phyloP scores from a whole-genome alignment of 2,113 vertebrate genomes.

The Laticauda laticaudata region DNA sequence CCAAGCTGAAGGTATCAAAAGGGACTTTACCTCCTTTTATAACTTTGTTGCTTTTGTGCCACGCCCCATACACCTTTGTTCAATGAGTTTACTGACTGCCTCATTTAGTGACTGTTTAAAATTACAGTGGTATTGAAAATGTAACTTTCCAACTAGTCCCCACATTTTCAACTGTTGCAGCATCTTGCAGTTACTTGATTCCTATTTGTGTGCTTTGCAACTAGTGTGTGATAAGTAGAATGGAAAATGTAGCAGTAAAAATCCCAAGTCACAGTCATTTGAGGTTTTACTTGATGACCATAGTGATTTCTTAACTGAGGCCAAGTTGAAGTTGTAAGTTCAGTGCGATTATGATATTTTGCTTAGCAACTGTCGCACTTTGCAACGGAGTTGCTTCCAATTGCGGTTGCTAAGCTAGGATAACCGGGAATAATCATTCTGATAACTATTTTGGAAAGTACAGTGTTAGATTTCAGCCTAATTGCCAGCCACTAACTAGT shows the following conservation, averaged over 20 bases:
- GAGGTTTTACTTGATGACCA: not conserved
- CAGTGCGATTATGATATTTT: not conserved
- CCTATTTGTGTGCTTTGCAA: not conserved
- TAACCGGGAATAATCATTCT: not conserved
- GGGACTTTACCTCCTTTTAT: too few species aligned
- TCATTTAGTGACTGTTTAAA: not conserved
- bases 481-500: not conserved
- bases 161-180: not conserved
- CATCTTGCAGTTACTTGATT: not conserved
- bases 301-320: not conserved
- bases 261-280: not conserved
- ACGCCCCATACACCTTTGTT: too few species aligned
- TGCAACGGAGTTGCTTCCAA: not conserved
- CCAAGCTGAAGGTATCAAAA: too few species aligned
- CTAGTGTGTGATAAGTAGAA: not conserved
- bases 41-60: too few species aligned
- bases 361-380: not conserved
- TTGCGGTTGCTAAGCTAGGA: not conserved
- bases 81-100: not conserved
- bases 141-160: not conserved
- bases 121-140: not conserved
- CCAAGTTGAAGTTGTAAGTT: not conserved
- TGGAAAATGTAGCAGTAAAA: not conserved
- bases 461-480: not conserved
- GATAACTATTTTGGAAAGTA: not conserved